phyloP scores from a whole-genome alignment of 2,888 invertebrate genomes.

The Opisthograptis luteolata region DNA sequence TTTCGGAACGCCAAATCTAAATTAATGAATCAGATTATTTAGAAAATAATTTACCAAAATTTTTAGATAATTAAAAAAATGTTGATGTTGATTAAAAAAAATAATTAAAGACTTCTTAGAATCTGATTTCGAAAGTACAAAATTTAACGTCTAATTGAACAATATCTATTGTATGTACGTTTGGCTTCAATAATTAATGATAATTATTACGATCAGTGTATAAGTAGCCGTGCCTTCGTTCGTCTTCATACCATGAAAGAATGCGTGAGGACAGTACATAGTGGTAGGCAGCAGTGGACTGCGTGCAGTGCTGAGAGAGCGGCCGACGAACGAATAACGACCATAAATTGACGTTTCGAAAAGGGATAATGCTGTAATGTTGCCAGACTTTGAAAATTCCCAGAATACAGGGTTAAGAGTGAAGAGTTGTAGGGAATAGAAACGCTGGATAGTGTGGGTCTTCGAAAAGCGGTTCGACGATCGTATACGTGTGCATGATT shows the following conservation, averaged over 20 bases:
- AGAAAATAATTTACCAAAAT: constrained; percentile 73
- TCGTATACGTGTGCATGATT: constrained; percentile 83
- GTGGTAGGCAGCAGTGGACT: constrained; percentile 41
- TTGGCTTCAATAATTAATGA: constrained; percentile 72
- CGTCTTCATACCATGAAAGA: constrained; percentile 69
- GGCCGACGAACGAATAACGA: constrained; percentile 45
- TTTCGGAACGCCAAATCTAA: constrained; percentile 84
- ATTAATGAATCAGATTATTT: constrained; percentile 81
- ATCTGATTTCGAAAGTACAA: constrained; percentile 84
- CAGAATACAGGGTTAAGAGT: constrained; percentile 72
- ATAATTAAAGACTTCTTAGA: constrained; percentile 81
- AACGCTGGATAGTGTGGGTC: constrained; percentile 67
- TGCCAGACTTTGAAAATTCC: constrained; percentile 52
- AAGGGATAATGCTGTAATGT: constrained; percentile 44
- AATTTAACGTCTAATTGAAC: constrained; percentile 77
- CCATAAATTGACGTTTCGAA: constrained; percentile 51
- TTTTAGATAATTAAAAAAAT: constrained; percentile 61
- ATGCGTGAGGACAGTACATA: constrained; percentile 42
- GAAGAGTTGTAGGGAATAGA: constrained; percentile 52
- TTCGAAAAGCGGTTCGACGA: constrained; percentile 79
- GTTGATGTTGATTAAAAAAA: constrained; percentile 75
- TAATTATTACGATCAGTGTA: constrained; percentile 66
- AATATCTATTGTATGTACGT: constrained; percentile 78
- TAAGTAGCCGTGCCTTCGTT: constrained; percentile 83
- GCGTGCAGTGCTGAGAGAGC: constrained; percentile 39